Evolutionary conservation across 2,113 vertebrate species (phyloP).

Genomic region (Engraulis encrasicolus): DNA sequence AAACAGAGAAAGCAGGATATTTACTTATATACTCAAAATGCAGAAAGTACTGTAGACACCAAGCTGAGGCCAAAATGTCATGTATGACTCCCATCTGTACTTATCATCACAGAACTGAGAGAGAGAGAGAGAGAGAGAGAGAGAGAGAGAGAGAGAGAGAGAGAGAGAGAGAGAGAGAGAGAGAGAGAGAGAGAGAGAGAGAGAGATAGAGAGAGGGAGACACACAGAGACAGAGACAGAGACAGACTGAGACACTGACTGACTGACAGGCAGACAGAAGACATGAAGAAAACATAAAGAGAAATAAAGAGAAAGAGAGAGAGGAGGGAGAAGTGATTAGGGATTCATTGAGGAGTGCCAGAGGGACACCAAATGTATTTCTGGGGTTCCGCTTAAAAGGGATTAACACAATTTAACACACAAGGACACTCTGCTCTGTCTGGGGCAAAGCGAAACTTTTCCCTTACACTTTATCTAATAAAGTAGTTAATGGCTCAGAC

Average conservation of each 20-base stretch:
- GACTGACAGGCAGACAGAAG: too few species aligned
- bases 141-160: not conserved
- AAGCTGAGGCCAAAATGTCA: constrained; percentile 35
- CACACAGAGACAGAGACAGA: too few species aligned
- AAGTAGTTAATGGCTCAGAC: not conserved
- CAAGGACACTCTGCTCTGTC: constrained; percentile 18
- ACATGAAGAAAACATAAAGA: too few species aligned
- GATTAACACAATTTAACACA: constrained; percentile 34
- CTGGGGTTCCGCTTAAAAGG: constrained; percentile 35
- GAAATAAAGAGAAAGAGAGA: too few species aligned
- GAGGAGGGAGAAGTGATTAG: too few species aligned
- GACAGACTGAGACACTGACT: too few species aligned
- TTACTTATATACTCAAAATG: too few species aligned
- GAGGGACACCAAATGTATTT: constrained; percentile 54
- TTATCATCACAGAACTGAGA: constrained; percentile 46
- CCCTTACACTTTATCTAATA: not conserved
- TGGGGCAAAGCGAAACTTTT: not conserved
- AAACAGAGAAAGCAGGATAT: not conserved
- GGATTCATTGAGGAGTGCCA: constrained; percentile 57
- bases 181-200: too few species aligned
- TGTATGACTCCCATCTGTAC: constrained; percentile 56
- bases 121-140: not conserved
- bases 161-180: not conserved
- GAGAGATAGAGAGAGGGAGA: too few species aligned
- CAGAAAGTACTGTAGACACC: too few species aligned